Conservation (phyloP, 2,888 invertebrate genomes). For the Marronus borbonicus region DNA sequence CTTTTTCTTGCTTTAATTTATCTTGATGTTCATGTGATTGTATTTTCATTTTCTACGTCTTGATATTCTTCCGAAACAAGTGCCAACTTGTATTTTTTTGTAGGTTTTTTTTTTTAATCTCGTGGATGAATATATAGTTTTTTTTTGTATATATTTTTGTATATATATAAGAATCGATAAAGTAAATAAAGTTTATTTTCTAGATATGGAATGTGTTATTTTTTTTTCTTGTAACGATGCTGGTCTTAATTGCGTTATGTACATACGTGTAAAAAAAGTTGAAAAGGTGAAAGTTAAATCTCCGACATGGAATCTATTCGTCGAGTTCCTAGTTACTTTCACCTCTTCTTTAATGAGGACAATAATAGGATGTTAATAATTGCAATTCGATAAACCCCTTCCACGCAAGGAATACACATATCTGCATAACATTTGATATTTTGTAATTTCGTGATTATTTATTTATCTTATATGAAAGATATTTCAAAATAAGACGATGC, state of each 20-base stretch:
- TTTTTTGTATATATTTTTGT: constrained; percentile 21
- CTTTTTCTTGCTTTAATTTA: constrained; percentile 12
- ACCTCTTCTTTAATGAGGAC: constrained; percentile 43
- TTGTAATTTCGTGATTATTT: too few relatives aligned
- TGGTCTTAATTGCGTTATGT: neutral
- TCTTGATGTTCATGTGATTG: neutral
- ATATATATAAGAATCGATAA: constrained; percentile 14
- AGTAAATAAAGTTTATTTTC: constrained; percentile 26
- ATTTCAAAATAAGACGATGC: too few relatives aligned
- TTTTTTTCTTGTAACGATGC: constrained; percentile 12
- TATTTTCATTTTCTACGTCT: constrained; percentile 47
- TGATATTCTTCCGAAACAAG: constrained; percentile 60
- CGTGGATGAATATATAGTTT: neutral
- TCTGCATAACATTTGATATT: too few relatives aligned
- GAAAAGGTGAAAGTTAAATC: constrained; percentile 53
- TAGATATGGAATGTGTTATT: neutral
- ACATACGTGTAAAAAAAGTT: constrained; percentile 17
- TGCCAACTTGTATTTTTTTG: constrained; percentile 55
- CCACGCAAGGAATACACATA: too few relatives aligned
- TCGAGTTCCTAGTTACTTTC: constrained; percentile 53
- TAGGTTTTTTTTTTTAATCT: constrained; percentile 20
- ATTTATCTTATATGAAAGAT: too few relatives aligned
- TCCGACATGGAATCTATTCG: constrained; percentile 41
- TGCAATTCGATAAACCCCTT: constrained; percentile 1
- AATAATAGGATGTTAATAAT: constrained; percentile 16